Evolutionary conservation across 2,113 vertebrate genomes (phyloP).

Genomic region (Poeciliopsis turrubarensis): DNA sequence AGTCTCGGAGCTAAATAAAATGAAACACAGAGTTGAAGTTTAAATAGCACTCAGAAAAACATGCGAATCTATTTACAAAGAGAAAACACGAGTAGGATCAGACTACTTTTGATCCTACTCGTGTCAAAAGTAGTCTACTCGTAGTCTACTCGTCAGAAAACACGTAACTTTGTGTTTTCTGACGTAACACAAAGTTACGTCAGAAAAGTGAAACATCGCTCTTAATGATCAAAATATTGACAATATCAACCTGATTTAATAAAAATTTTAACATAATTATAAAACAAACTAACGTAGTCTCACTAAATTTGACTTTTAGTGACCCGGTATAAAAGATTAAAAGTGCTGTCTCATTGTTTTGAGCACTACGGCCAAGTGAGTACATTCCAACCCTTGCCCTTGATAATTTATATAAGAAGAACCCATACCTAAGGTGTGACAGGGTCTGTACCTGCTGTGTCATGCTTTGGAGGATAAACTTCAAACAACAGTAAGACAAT

Average conservation of each 20-base stretch:
- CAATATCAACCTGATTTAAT: not conserved
- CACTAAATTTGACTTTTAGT: not conserved
- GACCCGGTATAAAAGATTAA: not conserved
- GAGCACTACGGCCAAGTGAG: not conserved
- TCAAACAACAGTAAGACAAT: not conserved
- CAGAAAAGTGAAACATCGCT: not conserved
- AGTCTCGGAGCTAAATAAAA: conserved; percentile 90
- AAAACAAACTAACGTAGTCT: not conserved
- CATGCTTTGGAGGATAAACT: not conserved
- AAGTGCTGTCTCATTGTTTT: not conserved
- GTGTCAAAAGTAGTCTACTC: too few relatives aligned
- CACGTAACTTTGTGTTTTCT: too few relatives aligned
- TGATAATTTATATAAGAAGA: not conserved
- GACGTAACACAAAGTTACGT: too few relatives aligned
- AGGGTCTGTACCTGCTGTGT: not conserved
- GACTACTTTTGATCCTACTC: too few relatives aligned
- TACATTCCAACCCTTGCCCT: not conserved
- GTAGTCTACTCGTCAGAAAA: too few relatives aligned
- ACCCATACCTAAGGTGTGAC: not conserved
- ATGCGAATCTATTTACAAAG: too few relatives aligned
- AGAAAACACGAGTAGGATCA: too few relatives aligned
- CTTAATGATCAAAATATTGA: not conserved
- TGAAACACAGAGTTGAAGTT: not conserved
- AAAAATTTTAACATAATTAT: not conserved
- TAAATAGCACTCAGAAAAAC: not conserved